Base-by-base conservation (phyloP, 2,797 vertebrate genomes). In the Cyclura pinguis region DNA sequence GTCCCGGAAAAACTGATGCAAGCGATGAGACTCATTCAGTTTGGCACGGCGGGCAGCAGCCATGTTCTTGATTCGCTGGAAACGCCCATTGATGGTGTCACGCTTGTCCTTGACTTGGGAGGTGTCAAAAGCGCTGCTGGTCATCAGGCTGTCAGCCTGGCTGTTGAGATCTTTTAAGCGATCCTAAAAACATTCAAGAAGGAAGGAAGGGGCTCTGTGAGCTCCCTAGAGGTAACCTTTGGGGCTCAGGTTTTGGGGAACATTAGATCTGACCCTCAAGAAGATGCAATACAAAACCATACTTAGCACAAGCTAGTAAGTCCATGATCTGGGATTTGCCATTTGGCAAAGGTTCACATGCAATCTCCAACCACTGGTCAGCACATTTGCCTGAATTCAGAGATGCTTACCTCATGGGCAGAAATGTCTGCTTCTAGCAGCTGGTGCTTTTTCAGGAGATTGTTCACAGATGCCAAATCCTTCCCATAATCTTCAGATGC, bases 1-100 rank as follows among this genome's bases (percentile, higher is more conserved):
- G 95, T 99, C 99, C 18, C 99, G 98, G 97, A 99, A 99, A 96
- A 99, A 99, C 97, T 99, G 99, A 93, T 99, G 99, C 96, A 99
- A 96, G 80, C 99, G 98, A 92, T 99, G 99, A 16, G 99, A 99
- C 95, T 99, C 99, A 0, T 98, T 99, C 57, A 99, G 98, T 88
- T 98, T 98, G 1, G 98, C 98, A 0, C 98, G 98, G 16, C 99
- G 98, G 0, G 98, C 97, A 0, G 97, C 96, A 0, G 99, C 99
- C 99, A 99, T 99, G 93, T 96, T 98, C 97, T 99, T 98, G 95
- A 99, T 99, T 95, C 99, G 98, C 88, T 97, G 94, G 74, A 99
- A 99, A 84, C 99, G 98, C 0, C 97, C 96, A 0, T 99, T 99
- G 94, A 99, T 98, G 0, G 98, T 98, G 14, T 99, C 98, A 0